Evolutionary conservation across 2,113 vertebrate genomes (phyloP), one percentile per base, ranked within the genome.

Genomic region (Nasalis larvatus): DNA sequence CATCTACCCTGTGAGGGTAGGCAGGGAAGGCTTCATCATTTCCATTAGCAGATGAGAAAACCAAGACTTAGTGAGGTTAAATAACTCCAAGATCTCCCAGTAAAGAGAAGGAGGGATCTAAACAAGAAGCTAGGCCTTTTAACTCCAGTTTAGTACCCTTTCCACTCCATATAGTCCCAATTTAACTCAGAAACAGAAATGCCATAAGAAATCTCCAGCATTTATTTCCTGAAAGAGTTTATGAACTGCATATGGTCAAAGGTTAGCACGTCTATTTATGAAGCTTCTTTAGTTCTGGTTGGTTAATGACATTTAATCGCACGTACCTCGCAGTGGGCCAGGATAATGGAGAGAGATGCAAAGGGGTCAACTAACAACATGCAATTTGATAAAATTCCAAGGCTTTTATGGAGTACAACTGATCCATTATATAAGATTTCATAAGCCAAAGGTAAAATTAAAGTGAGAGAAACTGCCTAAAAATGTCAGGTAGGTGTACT

Each of bases 221-320:
- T 82, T 84, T 63, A 13, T 76, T 81, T 89, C 32, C 95, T 83
- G 77, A 81, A 87, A 91, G 82, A 56, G 14, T 35, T 27, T 52
- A 9, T 60, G 77, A 93, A 60, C 73, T 63, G 17, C 63, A 74
- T 81, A 80, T 78, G 63, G 96, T 77, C 91, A 97, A 89, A 96
- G 92, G 93, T 63, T 69, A 74, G n/a, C 54, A 14, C 37, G 49
- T 84, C 74, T 97, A 58, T 93, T 96, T 93, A n/a, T 74, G 86
- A 91, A 86, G 56, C 74, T 76, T 94, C 88, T 32, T 95, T 84
- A 74, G 23, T 90, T 94, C 93, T 91, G 32, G 86, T 76, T 91
- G 82, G 91, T 76, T 85, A 97, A 97, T 96, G 94, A 74, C 94
- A 88, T 92, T 97, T 97, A 96, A 97, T 96, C 82, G 95, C 86